These are phyloP conservation scores for Platycercus adscitus DNA, from an alignment of 2,113 vertebrate species.

Conservation along the genomic window DNA sequence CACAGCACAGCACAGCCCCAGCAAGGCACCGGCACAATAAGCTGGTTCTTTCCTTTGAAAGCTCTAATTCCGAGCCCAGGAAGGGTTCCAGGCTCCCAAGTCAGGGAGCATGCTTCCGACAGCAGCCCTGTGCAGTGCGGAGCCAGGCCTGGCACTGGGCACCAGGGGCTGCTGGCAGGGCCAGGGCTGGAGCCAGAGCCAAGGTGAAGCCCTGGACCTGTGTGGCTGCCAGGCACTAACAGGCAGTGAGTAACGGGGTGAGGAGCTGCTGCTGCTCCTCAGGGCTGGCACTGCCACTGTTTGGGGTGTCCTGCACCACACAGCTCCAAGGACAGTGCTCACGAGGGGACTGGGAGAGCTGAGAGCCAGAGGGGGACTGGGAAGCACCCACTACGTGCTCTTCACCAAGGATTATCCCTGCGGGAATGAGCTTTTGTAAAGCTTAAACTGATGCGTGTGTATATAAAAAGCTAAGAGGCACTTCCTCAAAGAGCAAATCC, in stretches of 20 bases:
- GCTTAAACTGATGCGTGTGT: neutral
- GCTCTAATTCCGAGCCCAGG: neutral
- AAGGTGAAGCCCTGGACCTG: neutral
- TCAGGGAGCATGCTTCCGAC: neutral
- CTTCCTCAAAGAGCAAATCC: neutral
- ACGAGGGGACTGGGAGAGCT: accelerated
- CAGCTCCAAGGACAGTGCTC: accelerated
- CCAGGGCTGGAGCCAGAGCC: neutral
- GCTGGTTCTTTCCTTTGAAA: neutral
- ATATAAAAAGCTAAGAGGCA: neutral
- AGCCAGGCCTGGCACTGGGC: constrained; percentile 23
- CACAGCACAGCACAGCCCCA: neutral
- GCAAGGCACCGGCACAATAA: neutral
- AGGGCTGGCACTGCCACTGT: neutral
- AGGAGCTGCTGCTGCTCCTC: neutral
- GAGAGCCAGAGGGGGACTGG: neutral
- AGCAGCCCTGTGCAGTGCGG: neutral
- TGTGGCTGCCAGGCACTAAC: neutral
- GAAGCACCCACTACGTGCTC: neutral
- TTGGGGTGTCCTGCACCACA: accelerated
- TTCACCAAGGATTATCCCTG: neutral
- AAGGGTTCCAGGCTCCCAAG: neutral
- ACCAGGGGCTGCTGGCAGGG: neutral
- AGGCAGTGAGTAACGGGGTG: neutral
- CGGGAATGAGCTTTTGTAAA: neutral